A percentile compares a stretch with the other conserved stretches of the same genome.
Conservation (phyloP, 2,797 vertebrate species). For the Amblyraja radiata region DNA sequence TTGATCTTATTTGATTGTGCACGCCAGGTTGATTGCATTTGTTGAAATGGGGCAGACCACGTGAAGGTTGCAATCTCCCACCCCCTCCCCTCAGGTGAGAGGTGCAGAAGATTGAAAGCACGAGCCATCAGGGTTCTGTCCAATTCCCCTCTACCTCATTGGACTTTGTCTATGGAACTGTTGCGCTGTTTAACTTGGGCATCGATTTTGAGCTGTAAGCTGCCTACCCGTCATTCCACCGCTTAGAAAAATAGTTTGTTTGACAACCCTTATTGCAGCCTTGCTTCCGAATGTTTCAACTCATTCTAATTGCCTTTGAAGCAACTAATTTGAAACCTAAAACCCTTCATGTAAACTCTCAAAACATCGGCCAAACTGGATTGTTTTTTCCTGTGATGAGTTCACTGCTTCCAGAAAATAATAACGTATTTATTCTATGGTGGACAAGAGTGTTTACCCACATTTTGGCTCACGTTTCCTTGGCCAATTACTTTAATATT, state of each 20-base stretch:
- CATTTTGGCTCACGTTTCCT: too few species aligned
- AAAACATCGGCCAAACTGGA: not conserved
- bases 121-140: too few species aligned
- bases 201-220: not conserved
- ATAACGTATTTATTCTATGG: not conserved
- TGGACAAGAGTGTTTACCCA: too few species aligned
- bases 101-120: too few species aligned
- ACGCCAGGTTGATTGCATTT: too few species aligned
- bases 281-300: not conserved
- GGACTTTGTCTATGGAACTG: too few species aligned
- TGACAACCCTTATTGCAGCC: not conserved
- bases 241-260: not conserved
- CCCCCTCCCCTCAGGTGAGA: too few species aligned
- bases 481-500: too few species aligned
- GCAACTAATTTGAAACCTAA: conserved; percentile 10
- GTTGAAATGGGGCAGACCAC: too few species aligned
- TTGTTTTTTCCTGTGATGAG: not conserved
- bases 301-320: conserved; percentile 9
- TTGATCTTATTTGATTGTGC: too few species aligned
- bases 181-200: not conserved
- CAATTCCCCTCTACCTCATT: too few species aligned
- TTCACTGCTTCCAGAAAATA: not conserved
- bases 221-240: not conserved
- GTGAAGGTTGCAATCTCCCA: too few species aligned
- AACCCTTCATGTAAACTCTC: not conserved